A percentile compares a stretch with the other conserved stretches of the same genome.
Evolutionary conservation across 2,113 vertebrate species (phyloP).

Genomic region (Andinoacara biseriatus): DNA sequence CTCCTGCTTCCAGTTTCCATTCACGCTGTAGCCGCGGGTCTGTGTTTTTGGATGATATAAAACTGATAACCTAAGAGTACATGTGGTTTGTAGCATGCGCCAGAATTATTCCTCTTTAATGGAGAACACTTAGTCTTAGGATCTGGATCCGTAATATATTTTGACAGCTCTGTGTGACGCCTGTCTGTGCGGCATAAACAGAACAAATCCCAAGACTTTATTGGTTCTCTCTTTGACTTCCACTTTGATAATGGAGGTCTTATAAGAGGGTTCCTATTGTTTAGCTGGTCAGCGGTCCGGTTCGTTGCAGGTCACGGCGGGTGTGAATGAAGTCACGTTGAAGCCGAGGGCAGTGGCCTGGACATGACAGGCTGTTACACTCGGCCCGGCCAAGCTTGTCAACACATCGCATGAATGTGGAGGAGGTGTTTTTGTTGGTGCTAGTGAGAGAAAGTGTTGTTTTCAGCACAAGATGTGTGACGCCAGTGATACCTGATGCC

Average conservation of each 20-base stretch:
- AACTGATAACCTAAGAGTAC: not conserved
- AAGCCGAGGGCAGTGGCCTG: constrained; percentile 35
- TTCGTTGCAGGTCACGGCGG: constrained; percentile 39
- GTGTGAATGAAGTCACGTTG: constrained; percentile 54
- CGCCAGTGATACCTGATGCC: not conserved
- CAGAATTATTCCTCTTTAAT: not conserved
- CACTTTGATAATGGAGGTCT: not conserved
- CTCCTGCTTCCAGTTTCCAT: not conserved
- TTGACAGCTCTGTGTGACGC: not conserved
- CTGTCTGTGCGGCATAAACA: not conserved
- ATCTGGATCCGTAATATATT: not conserved
- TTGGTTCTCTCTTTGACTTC: not conserved
- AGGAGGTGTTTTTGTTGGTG: constrained; percentile 30
- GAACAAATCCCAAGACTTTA: not conserved
- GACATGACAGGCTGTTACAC: constrained; percentile 58
- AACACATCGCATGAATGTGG: constrained; percentile 16
- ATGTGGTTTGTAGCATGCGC: not conserved
- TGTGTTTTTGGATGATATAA: not conserved
- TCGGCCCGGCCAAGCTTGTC: constrained; percentile 30
- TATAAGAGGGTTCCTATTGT: constrained; percentile 9
- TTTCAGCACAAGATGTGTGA: constrained; percentile 19
- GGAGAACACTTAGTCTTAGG: not conserved
- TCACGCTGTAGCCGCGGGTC: not conserved
- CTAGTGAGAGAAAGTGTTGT: constrained; percentile 13
- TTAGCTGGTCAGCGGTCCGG: constrained; percentile 7